Evolutionary conservation across 1,140 invertebrate species (phyloP), one percentile per base, ranked within the genome.

Genomic region (Neelides sp.): DNA sequence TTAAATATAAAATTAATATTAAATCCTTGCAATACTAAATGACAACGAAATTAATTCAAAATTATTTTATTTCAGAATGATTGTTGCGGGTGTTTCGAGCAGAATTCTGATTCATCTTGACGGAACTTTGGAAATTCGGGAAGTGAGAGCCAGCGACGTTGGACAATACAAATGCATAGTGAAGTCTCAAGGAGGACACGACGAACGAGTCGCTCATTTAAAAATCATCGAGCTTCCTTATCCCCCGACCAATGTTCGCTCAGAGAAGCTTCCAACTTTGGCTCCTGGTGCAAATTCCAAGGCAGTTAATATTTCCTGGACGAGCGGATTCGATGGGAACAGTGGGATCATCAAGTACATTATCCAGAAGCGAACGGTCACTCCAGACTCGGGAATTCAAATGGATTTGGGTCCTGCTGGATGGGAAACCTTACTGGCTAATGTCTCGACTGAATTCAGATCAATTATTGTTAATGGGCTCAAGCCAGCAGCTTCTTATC

Each of bases 281-380:
- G 49, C 53, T 34, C 51, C 13, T 59, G 55, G 53, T 19, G 53
- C 50, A 4, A 55, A 50, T 40, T 52, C 50, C 2, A 55, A 65
- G 55, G 67, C 68, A 12, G 87, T 97, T 28, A 92, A 94, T 66
- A 78, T 98, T 1, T 82, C 79, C 12, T 99, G 94, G 94, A 83
- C 83, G 7, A 83, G 88, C 0, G 86, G 86, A 10, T 98, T 96
- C 69, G 87, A 98, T 71, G 95, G 95, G 34, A 96, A 98, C 65
- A 93, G 88, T 65, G 86, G 88, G 1, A 86, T 95, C 40, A 77
- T 84, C 49, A 90, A 93, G 64, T 97, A 84, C 67, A 89, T 94
- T 54, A 76, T 98, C 22, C 88, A 97, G 66, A 85, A 83, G 66
- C 74, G 88, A 57, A 83, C 88, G 62, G 83, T 92, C 23, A 40